A percentile compares a stretch with the other conserved stretches of the same genome.
Evolutionary conservation across 2,797 vertebrate genomes (phyloP).

Genomic region (Bradypodion ventrale): DNA sequence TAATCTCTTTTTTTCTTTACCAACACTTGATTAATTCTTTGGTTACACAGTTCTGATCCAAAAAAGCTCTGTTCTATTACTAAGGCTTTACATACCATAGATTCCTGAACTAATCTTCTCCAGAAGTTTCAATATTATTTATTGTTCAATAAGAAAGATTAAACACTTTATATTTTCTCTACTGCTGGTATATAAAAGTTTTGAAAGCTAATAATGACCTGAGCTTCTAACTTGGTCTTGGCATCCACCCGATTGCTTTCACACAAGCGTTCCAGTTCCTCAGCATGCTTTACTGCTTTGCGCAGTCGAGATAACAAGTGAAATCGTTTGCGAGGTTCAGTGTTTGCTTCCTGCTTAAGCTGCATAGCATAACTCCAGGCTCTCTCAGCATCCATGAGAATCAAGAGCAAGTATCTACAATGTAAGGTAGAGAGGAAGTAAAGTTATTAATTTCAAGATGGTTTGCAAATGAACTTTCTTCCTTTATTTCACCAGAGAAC

Average conservation of each 20-base stretch:
- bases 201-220: constrained; percentile 74
- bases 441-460: not conserved
- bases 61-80: not conserved
- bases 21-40: not conserved
- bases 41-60: not conserved
- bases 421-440: not conserved
- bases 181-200: constrained; percentile 13
- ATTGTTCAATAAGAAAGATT: not conserved
- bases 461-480: not conserved
- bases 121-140: not conserved
- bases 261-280: constrained; percentile 92
- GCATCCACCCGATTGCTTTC: constrained; percentile 93
- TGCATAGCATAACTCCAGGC: constrained; percentile 99
- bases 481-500: not conserved
- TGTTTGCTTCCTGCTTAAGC: constrained; percentile 97
- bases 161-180: not conserved
- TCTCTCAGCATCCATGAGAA: constrained; percentile 96
- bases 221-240: constrained; percentile 97
- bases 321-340: constrained; percentile 96
- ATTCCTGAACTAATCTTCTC: constrained; percentile 1
- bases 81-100: not conserved
- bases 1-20: not conserved
- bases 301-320: constrained; percentile 91
- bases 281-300: constrained; percentile 94
- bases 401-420: constrained; percentile 88